Base-by-base conservation (phyloP, 2,113 vertebrate species). In the Myocastor coypus region DNA sequence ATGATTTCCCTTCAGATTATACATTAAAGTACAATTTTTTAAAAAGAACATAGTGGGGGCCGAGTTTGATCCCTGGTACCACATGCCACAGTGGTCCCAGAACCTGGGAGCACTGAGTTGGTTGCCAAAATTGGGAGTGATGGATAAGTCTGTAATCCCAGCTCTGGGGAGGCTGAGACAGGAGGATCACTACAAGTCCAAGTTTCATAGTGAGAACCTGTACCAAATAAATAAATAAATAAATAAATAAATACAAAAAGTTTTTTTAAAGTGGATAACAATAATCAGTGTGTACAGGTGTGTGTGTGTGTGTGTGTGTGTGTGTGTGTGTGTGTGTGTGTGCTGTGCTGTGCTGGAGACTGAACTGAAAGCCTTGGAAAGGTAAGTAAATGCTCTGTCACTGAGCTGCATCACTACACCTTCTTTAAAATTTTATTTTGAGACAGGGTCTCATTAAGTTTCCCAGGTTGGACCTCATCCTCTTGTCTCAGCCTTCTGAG, bases 21-120 rank as follows among this genome's bases (percentile, higher is more conserved):
- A 9, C 81, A 50, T 69, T 93, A 64, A 89, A 87, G 68, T 46
- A 37, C 71, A 93, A 86, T 55, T 64, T 57, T 52, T 9, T 19
- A 52, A 40, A 80, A 94, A 75, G 42, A 50, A 78, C 75, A 26
- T 64, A 71, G 42, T 57, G 17, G 3, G 17, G 17, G 55, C 55
- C 17, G 55, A 57, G 55, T 57, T 57, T 4, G 55, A 57, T 17
- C 55, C 55, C 14, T 19, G 16, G 55, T 57, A 19, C 55, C 55
- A 57, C 55, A 57, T 57, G 55, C 16, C 16, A 57, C 14, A 19
- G 3, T 19, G 55, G 55, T 16, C 55, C 16, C 55, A 57, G 55
- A 57, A 57, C 17, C 55, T 57, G 55, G 55, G 55, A 57, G 55
- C 16, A 4, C 55, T 17, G 55, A 57, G 17, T 16, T 57, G 14